Evolutionary conservation across 1,140 invertebrate genomes (phyloP), one percentile per base, ranked within the genome.

Genomic region (Eupristina koningsbergeri): DNA sequence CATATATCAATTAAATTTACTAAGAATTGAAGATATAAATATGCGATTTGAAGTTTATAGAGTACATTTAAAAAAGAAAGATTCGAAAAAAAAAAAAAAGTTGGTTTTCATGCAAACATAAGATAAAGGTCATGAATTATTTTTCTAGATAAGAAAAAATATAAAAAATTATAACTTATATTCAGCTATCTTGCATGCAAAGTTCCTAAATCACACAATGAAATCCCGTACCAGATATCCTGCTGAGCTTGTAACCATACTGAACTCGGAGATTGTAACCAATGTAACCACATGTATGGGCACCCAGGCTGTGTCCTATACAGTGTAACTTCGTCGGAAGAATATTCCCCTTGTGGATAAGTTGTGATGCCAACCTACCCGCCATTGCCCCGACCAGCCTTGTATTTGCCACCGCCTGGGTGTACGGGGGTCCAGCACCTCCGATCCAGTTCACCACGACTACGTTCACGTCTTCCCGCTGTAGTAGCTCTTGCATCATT

Each of bases 321-420:
- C 96, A 94, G 89, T 99, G 98, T 61, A 96, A 89, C 50, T 79
- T 86, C 9, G 74, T 29, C 0, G 89, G 80, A 26, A 77, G 22
- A 11, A 92, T 85, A 64, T 87, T 87, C 5, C 90, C 92, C 50
- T 90, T 83, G 75, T 92, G 86, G n/a, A 93, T 91, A 8, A 94
- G 81, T 79, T 93, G 93, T 7, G 89, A 88, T 6, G 94, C 92
- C 26, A 98, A 91, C 91, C 97, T 94, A 0, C 96, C 96, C 0
- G 96, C 95, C 88, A 98, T 96, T 0, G 94, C 94, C 1, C 96
- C 97, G 17, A 98, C 95, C 1, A 98, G 91, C 77, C 97, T 93
- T n/a, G 97, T 97, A 89, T 98, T 98, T 0, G 97, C 97, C 2
- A 97, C 97, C 0, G 97, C 97, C 90, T 98, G 97, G 0, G 96